Conservation (phyloP, 30 jellyfish, hydroid and myxozoan species). For the Cassiopea xamachana region DNA sequence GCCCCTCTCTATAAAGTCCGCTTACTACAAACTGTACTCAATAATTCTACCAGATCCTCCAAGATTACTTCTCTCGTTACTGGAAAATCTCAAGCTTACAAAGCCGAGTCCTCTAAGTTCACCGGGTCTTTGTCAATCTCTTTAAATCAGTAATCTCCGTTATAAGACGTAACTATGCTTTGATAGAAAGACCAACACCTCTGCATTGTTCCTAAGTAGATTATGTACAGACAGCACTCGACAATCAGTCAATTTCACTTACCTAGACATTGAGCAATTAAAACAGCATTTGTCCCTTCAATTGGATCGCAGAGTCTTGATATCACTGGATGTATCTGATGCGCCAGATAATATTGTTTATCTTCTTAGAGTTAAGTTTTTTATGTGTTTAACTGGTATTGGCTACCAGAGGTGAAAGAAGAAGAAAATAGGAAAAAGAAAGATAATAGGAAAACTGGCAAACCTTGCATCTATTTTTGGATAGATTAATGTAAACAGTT, state of each 20-base stretch:
- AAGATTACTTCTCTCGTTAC: too few relatives aligned
- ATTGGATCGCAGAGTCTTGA: constrained; percentile 97
- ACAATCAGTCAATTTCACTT: not conserved
- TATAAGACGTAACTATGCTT: not conserved
- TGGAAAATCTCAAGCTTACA: too few relatives aligned
- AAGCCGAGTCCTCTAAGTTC: too few relatives aligned
- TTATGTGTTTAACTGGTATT: not conserved
- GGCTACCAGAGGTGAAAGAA: too few relatives aligned
- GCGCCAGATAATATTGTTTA: constrained; percentile 80
- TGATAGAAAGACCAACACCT: not conserved
- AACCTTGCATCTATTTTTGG: too few relatives aligned
- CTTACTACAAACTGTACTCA: too few relatives aligned
- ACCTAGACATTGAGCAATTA: constrained; percentile 96
- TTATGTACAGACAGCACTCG: not conserved
- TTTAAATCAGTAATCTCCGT: not conserved
- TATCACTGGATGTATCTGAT: constrained; percentile 96
- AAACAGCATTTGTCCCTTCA: constrained; percentile 91
- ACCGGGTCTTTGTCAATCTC: not conserved
- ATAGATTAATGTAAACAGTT: too few relatives aligned
- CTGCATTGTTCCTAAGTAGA: not conserved
- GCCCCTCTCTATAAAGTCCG: too few relatives aligned
- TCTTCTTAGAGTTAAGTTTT: constrained; percentile 40
- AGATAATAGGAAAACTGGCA: too few relatives aligned
- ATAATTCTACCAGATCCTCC: not conserved
- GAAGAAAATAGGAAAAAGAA: too few relatives aligned